These are phyloP conservation scores for Agrochola litura DNA, from an alignment of 2,888 invertebrate genomes.

Conservation along the genomic window DNA sequence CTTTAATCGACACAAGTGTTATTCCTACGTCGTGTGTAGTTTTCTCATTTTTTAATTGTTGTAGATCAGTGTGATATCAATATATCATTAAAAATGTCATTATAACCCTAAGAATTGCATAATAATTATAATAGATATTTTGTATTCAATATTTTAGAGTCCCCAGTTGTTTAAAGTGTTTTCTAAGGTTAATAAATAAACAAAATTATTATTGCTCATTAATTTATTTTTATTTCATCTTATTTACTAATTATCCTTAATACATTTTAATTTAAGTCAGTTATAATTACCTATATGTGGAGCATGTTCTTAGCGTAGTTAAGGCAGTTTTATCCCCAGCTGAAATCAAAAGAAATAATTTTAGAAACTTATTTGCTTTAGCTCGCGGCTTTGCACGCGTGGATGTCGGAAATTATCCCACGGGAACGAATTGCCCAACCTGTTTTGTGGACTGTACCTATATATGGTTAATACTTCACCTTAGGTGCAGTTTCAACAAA, in stretches of 20 bases:
- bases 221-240: constrained; percentile 61
- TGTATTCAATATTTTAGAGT: constrained; percentile 68
- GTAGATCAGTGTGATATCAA: constrained; percentile 52
- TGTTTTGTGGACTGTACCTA: not conserved
- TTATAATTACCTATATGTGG: constrained; percentile 61
- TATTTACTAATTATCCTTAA: not conserved
- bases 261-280: not conserved
- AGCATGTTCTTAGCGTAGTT: constrained; percentile 51
- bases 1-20: not conserved
- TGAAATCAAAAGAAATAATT: constrained; percentile 67
- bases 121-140: constrained; percentile 66
- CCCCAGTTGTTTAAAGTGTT: constrained; percentile 70
- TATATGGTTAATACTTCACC: constrained; percentile 69
- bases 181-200: constrained; percentile 71
- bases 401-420: no score
- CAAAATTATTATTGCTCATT: constrained; percentile 74
- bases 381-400: no score
- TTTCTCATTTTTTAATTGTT: constrained; percentile 21
- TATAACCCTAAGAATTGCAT: constrained; percentile 59
- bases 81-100: constrained; percentile 46
- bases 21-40: constrained; percentile 12
- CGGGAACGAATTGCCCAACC: not conserved
- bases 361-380: not conserved
- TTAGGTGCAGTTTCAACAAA: constrained; percentile 78
- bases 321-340: constrained; percentile 73